Conservation (phyloP, 53 echinoderm and acorn worm species). For the Arbacia lixula region DNA sequence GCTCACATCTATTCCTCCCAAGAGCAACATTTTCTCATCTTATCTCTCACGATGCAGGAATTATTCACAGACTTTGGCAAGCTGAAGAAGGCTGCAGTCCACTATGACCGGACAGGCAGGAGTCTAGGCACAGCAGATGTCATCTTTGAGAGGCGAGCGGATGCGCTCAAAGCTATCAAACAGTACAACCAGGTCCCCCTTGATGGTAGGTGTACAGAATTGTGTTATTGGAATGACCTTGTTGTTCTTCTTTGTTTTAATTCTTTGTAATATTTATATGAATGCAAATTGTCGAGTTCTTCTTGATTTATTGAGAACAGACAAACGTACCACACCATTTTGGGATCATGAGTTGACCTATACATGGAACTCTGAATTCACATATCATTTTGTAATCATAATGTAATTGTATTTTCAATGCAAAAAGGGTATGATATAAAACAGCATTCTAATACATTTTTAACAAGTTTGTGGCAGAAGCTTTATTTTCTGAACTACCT, state of each 20-base stretch:
- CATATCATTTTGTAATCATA: no score
- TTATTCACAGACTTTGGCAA: constrained; percentile 97
- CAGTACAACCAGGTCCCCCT: constrained; percentile 98
- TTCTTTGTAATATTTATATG: background rate
- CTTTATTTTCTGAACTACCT: no score
- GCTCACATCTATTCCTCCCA: no score
- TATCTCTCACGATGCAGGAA: constrained; percentile 72
- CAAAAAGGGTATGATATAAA: no score
- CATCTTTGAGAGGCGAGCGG: constrained; percentile 87
- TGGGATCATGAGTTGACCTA: no score
- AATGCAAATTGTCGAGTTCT: background rate
- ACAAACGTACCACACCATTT: no score
- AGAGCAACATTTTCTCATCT: background rate
- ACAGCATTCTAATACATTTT: no score
- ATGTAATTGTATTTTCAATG: no score
- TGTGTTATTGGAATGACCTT: background rate
- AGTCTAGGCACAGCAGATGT: constrained; percentile 98
- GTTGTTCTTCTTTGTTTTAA: background rate
- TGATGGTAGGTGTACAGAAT: constrained; percentile 75
- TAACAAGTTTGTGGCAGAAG: no score
- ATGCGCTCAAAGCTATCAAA: constrained; percentile 98
- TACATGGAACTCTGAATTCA: no score
- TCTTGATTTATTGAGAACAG: no score
- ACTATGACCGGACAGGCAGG: constrained; percentile 97
- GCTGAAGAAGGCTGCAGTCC: constrained; percentile 89